Conservation (phyloP, 2,888 invertebrate species). For the Dryocosmus kuriphilus region DNA sequence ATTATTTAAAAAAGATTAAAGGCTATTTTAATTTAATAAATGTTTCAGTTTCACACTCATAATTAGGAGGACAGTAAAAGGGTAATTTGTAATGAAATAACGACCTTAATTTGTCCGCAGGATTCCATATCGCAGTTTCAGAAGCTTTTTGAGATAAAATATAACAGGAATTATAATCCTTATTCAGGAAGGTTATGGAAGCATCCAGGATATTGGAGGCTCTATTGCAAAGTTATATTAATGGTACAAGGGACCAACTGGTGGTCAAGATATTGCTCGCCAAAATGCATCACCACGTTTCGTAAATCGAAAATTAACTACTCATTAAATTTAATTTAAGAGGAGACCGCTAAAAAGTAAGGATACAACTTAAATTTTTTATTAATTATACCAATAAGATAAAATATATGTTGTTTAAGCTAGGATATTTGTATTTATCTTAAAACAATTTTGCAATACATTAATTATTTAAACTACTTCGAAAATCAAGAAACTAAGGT, state of each 20-base stretch:
- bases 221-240: conserved; percentile 22
- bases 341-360: too few species aligned
- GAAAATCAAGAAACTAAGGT: too few species aligned
- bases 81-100: neutral
- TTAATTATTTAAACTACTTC: too few species aligned
- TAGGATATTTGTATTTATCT: too few species aligned
- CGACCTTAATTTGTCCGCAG: conserved; percentile 1
- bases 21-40: neutral
- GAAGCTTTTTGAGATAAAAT: conserved; percentile 20
- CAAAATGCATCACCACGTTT: conserved; percentile 11
- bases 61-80: neutral
- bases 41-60: neutral
- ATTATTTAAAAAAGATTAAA: neutral
- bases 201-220: conserved; percentile 6
- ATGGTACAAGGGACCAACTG: conserved; percentile 23
- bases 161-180: conserved; percentile 2
- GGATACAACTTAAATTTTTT: neutral
- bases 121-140: neutral
- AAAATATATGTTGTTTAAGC: too few species aligned
- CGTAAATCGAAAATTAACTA: conserved; percentile 15
- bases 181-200: conserved; percentile 4
- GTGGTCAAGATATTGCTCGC: conserved; percentile 24
- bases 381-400: too few species aligned
- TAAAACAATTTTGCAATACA: too few species aligned
- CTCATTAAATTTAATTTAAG: neutral